A percentile compares a stretch with the other conserved stretches of the same genome.
phyloP scores from a whole-genome alignment of 2,113 vertebrate species.

The Aphyosemion australe region DNA sequence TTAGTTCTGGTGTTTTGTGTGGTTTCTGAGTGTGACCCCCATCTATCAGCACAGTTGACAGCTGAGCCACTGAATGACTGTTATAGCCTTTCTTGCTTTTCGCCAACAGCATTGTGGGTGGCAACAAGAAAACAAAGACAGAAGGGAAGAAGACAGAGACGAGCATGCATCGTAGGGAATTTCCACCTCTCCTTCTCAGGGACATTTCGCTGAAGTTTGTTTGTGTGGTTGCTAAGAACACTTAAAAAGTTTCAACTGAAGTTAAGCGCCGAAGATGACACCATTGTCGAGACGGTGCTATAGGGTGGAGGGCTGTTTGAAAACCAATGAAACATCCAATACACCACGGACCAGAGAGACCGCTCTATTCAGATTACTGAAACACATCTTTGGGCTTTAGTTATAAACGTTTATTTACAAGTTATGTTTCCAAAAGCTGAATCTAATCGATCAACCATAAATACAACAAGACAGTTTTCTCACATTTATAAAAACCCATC shows the following conservation, averaged over 20 bases:
- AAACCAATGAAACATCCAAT: constrained; percentile 4
- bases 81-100: constrained; percentile 43
- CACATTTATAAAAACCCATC: neutral
- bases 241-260: constrained; percentile 49
- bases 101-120: constrained; percentile 38
- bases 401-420: too few species aligned
- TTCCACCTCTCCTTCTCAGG: constrained; percentile 20
- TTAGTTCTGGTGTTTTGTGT: constrained; percentile 63
- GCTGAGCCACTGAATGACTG: constrained; percentile 48
- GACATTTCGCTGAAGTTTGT: constrained; percentile 11
- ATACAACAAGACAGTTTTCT: neutral
- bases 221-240: constrained; percentile 38
- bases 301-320: constrained; percentile 35
- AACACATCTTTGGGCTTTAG: too few species aligned
- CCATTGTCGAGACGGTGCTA: constrained; percentile 40
- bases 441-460: too few species aligned
- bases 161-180: constrained; percentile 29
- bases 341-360: neutral
- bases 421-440: too few species aligned
- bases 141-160: constrained; percentile 10
- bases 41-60: constrained; percentile 66
- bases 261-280: constrained; percentile 36
- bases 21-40: constrained; percentile 38
- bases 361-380: constrained; percentile 4
- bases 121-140: constrained; percentile 45